phyloP scores from a whole-genome alignment of 2,113 vertebrate genomes.

The Leptosomus discolor region DNA sequence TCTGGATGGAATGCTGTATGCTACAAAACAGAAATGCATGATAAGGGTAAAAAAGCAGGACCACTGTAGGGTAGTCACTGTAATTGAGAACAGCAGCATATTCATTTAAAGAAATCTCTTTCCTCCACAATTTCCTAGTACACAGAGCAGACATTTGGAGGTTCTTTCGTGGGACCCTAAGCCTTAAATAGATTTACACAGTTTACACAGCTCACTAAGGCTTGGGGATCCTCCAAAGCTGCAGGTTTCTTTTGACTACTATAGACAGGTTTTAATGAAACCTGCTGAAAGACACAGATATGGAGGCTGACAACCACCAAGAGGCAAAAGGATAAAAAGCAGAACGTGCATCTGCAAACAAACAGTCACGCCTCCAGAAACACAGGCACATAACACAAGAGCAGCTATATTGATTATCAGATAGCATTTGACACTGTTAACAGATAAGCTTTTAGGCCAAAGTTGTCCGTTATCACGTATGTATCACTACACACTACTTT shows the following conservation, averaged over 20 bases:
- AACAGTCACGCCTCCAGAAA: slow-evolving; percentile 51
- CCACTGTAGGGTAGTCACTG: background rate
- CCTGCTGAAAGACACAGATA: slow-evolving; percentile 1
- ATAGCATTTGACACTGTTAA: slow-evolving; percentile 69
- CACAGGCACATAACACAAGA: background rate
- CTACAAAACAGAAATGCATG: background rate
- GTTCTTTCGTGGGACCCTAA: background rate
- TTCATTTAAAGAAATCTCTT: background rate
- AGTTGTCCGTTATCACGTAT: slow-evolving; percentile 60
- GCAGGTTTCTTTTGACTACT: background rate
- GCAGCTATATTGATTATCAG: slow-evolving; percentile 68
- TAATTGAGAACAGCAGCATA: background rate
- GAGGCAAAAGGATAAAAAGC: slow-evolving; percentile 48
- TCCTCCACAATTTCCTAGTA: background rate
- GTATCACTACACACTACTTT: slow-evolving; percentile 56
- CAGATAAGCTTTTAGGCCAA: slow-evolving; percentile 68
- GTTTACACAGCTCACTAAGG: background rate
- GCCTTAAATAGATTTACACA: background rate
- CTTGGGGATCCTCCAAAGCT: background rate
- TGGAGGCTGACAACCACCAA: slow-evolving; percentile 46
- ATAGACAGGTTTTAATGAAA: slow-evolving; percentile 21
- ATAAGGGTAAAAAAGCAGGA: background rate
- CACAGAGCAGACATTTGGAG: background rate
- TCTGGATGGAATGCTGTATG: background rate
- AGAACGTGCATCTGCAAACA: background rate